phyloP scores from a whole-genome alignment of 2,797 vertebrate species.

The Clarias pachynema region DNA sequence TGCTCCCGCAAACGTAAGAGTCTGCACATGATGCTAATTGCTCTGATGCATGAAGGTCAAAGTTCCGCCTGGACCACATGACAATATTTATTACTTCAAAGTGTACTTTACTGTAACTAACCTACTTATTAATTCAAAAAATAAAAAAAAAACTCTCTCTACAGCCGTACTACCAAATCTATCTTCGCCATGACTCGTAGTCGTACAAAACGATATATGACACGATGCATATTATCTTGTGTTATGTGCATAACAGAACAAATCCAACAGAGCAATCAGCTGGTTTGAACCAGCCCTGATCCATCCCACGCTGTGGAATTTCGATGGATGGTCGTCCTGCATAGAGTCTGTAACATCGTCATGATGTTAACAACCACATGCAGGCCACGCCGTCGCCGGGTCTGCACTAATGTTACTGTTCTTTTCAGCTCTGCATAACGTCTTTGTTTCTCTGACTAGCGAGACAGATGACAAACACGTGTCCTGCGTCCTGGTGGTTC shows the following conservation, averaged over 20 bases:
- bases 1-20: conserved; percentile 82
- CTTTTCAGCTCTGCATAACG: conserved; percentile 21
- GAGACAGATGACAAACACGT: conserved; percentile 44
- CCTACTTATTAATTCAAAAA: background rate
- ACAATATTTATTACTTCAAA: background rate
- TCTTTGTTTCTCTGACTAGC: background rate
- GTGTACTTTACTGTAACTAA: conserved; percentile 21
- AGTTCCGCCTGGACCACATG: background rate
- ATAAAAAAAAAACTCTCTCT: background rate
- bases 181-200: conserved; percentile 31
- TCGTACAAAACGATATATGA: conserved; percentile 22
- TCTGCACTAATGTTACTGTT: conserved; percentile 26
- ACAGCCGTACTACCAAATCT: conserved; percentile 5
- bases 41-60: conserved; percentile 9
- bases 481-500: background rate
- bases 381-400: conserved; percentile 11
- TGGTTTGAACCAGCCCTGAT: conserved; percentile 30
- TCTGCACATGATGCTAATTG: conserved; percentile 40
- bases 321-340: conserved; percentile 30
- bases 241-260: conserved; percentile 12
- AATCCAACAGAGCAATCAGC: conserved; percentile 30
- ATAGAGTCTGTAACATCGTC: background rate
- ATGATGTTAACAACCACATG: conserved; percentile 19
- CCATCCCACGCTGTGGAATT: conserved; percentile 37
- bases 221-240: conserved; percentile 33